These are phyloP conservation scores for Sarcophaga variegata DNA, from an alignment of 2,888 invertebrate species.

Conservation along the genomic window DNA sequence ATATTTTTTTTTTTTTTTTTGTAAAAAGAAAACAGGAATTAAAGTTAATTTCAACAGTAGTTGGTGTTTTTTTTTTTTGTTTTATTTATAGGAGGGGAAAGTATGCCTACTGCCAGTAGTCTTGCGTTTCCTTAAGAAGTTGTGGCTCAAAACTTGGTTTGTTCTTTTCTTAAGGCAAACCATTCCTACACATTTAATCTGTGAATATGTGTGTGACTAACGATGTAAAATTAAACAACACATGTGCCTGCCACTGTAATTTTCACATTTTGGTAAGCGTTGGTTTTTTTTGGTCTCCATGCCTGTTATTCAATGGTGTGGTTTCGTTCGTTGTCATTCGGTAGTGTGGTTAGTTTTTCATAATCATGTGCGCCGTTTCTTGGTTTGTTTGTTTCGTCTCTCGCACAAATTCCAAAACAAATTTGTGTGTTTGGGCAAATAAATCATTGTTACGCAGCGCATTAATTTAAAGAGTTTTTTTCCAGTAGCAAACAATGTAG, in stretches of 20 bases:
- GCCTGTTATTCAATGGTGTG: conserved; percentile 18
- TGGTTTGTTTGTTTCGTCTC: not conserved
- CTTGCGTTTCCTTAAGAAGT: not conserved
- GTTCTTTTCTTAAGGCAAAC: conserved; percentile 43
- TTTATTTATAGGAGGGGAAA: conserved; percentile 7
- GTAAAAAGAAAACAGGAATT: conserved; percentile 54
- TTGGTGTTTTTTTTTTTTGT: not conserved
- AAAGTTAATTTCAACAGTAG: not conserved
- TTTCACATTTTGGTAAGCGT: conserved; percentile 3
- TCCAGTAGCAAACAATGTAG: too few species aligned
- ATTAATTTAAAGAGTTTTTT: conserved; percentile 42
- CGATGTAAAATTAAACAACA: not conserved
- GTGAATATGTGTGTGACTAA: not conserved
- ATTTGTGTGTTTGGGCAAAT: conserved; percentile 42
- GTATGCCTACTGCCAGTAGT: conserved; percentile 2
- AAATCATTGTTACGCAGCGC: conserved; percentile 67
- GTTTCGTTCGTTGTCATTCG: not conserved
- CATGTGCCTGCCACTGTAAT: not conserved
- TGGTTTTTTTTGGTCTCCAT: not conserved
- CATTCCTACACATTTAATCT: conserved; percentile 19
- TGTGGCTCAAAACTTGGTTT: not conserved
- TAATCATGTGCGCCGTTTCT: conserved; percentile 26
- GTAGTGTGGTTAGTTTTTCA: conserved; percentile 27
- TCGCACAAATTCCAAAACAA: conserved; percentile 1
- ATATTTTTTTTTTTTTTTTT: conserved; percentile 14